Base-by-base conservation (phyloP, 2,113 vertebrate genomes). In the Bombycilla garrulus region DNA sequence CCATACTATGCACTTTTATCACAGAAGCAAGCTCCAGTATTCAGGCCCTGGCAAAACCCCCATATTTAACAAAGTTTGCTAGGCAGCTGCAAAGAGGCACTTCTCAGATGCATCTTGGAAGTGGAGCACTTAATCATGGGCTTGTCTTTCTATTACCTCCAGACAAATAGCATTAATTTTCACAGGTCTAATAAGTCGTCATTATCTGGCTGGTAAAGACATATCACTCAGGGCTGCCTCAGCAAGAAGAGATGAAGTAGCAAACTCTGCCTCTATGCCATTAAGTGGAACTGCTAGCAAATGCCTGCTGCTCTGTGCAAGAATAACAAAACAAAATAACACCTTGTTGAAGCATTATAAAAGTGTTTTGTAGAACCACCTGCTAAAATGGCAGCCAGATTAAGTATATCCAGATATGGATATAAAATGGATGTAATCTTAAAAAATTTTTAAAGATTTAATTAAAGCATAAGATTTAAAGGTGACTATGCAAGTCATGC, bases 111-210 rank as follows among this genome's bases (percentile, higher is more conserved):
- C 1, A 2, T 78, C 53, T 72, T 92, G 57, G 50, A 81, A 76
- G 26, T 36, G 16, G 36, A 81, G 15, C 72, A 66, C 60, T 87
- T 86, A 80, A 62, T 92, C 92, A 72, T 4, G 2, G 14, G 3
- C n/a, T 78, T 85, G 81, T 45, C 44, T 58, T 48, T 80, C 35
- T 67, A 10, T 80, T 90, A 45, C 64, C 71, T 90, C 40, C 25
- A 92, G 85, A 88, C 58, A 86, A 95, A 86, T 33, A 69, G 15
- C 42, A 66, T 74, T 85, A 85, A 66, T 82, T 90, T 86, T 81
- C 60, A 36, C 33, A 81, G 47, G 29, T 73, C 57, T 92, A 92
- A 88, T 72, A 89, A 89, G 83, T 64, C 0, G 5, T 78, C n/a
- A 69, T 92, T 87, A 62, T 76, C 61, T 61, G 54, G 38, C 47